These are phyloP conservation scores for Venustaconcha ellipsiformis DNA, from an alignment of 1,140 invertebrate genomes.

Conservation along the genomic window DNA sequence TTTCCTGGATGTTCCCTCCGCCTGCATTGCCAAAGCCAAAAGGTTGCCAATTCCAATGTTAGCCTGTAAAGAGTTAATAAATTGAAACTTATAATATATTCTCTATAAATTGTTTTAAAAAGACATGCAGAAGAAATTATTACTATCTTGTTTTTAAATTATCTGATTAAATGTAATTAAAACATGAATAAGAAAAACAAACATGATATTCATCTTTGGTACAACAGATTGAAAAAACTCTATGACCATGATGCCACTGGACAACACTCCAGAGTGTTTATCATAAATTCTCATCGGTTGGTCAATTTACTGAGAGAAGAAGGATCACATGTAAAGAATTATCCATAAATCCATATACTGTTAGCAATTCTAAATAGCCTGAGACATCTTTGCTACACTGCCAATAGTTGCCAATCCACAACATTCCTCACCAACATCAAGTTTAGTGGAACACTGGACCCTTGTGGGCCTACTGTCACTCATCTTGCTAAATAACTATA, in stretches of 20 bases:
- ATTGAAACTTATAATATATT: not conserved
- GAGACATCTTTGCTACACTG: no score
- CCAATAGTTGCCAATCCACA: no score
- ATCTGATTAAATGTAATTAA: not conserved
- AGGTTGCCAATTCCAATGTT: conserved; percentile 65
- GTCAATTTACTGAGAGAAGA: no score
- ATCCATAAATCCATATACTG: no score
- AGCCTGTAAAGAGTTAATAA: conserved; percentile 46
- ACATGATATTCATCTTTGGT: not conserved
- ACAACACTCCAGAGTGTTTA: no score
- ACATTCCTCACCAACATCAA: no score
- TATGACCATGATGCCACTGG: not conserved
- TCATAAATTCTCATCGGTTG: no score
- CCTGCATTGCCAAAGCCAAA: conserved; percentile 60
- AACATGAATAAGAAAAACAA: not conserved
- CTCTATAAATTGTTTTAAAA: not conserved
- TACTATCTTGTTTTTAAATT: not conserved
- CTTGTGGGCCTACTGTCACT: no score
- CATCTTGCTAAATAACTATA: no score
- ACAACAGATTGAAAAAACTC: not conserved
- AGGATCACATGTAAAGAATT: no score
- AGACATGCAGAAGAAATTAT: not conserved
- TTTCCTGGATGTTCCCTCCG: conserved; percentile 54
- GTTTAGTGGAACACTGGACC: no score
- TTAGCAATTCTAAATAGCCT: no score